Evolutionary conservation across 2,797 vertebrate species (phyloP), one percentile per base, ranked within the genome.

Genomic region (Silurus aristotelis): DNA sequence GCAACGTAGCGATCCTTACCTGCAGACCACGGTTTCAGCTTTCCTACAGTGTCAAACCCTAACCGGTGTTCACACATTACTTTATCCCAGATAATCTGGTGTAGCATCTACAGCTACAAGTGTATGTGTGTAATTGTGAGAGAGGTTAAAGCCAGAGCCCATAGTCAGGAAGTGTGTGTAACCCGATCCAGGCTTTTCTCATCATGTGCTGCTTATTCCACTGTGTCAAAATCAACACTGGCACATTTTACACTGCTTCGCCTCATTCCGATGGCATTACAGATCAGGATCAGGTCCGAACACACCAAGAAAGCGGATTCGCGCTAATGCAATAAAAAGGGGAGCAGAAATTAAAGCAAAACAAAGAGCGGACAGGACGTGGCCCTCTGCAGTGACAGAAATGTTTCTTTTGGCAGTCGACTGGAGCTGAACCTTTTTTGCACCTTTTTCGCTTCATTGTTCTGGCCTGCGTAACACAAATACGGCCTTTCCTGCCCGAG

Each of bases 341-440:
- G 6, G 43, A 63, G 46, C 12, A 19, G 84, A 75, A 82, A 76
- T 55, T 38, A 64, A 79, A 79, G 75, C 75, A 86, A 86, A 86
- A 86, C 85, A 83, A 73, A 73, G 71, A 75, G 56, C 10, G 85
- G 82, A 87, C 82, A 87, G 86, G 86, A 87, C 78, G 17, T 64
- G 70, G 48, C 70, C 71, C 61, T 75, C 82, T 1, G 76, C 63
- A 64, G 73, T 86, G 89, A 88, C 87, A 90, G 82, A 86, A 82
- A 84, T 90, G 89, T 88, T 90, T 88, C 87, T 90, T 71, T 90
- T 88, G 89, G 89, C 86, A 85, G 87, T 31, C 77, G 56, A 73
- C 78, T 61, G 67, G 75, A 86, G 84, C 81, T 80, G 73, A 80
- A 87, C 81, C 78, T 88, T 88, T 84, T 84, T 48, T 52, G 48